phyloP scores from a whole-genome alignment of 1,140 invertebrate genomes.

The Solenopsis fugax region DNA sequence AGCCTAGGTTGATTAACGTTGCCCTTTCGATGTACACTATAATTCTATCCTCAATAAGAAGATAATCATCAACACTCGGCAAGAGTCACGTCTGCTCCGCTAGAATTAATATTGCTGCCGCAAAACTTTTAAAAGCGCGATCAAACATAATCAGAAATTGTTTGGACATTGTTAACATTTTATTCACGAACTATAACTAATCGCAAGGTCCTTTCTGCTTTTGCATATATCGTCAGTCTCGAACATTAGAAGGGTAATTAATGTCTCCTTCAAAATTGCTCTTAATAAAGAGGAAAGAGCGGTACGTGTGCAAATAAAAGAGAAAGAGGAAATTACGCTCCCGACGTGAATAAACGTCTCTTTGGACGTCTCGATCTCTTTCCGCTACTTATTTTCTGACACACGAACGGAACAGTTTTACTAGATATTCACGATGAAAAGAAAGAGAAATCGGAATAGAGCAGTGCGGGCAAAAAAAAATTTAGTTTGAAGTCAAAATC shows the following conservation, averaged over 20 bases:
- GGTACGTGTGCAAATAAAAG: conserved; percentile 21
- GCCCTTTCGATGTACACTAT: conserved; percentile 41
- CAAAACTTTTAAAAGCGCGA: neutral
- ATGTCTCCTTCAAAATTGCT: conserved; percentile 42
- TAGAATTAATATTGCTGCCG: conserved; percentile 22
- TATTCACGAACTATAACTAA: neutral
- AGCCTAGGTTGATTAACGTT: conserved; percentile 58
- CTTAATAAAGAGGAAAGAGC: neutral
- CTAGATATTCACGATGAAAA: conserved; percentile 1
- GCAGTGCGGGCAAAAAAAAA: conserved; percentile 19
- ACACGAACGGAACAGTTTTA: conserved; percentile 16
- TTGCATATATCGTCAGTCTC: neutral
- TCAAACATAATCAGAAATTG: conserved; percentile 15
- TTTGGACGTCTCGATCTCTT: conserved; percentile 36
- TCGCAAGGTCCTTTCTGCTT: neutral
- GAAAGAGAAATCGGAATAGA: conserved; percentile 30
- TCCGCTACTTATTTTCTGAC: conserved; percentile 43
- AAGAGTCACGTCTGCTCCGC: conserved; percentile 32
- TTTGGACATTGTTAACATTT: neutral
- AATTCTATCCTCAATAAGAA: conserved; percentile 52
- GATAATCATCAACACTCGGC: conserved; percentile 28
- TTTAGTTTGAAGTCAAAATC: conserved; percentile 50
- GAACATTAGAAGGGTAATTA: conserved; percentile 19
- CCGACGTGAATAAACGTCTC: conserved; percentile 45
- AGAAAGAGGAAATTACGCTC: conserved; percentile 44